These are phyloP conservation scores for Pollimyrus isidori DNA, from an alignment of 2,113 vertebrate species.

Conservation along the genomic window DNA sequence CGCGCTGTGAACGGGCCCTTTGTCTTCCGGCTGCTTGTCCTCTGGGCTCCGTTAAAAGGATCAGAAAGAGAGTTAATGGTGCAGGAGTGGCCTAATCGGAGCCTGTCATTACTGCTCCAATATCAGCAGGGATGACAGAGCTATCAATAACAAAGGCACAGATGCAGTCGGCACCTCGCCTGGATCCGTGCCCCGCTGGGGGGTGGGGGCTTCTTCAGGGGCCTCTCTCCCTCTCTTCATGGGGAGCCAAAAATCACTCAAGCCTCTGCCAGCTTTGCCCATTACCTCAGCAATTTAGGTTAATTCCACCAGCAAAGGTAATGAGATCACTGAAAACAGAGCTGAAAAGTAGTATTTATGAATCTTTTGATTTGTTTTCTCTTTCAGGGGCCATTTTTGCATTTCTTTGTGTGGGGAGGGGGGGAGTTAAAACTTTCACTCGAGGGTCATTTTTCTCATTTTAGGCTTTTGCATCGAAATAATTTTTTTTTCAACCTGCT, in stretches of 20 bases:
- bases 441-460: background rate
- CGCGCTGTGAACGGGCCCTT: slow-evolving; percentile 54
- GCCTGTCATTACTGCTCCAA: slow-evolving; percentile 61
- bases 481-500: background rate
- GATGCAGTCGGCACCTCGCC: slow-evolving; percentile 42
- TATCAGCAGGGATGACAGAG: slow-evolving; percentile 68
- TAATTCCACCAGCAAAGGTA: slow-evolving; percentile 30
- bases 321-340: slow-evolving; percentile 25
- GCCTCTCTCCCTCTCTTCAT: slow-evolving; percentile 33
- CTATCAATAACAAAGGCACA: slow-evolving; percentile 58
- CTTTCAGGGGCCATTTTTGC: background rate
- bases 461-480: background rate
- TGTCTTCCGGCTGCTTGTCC: slow-evolving; percentile 53
- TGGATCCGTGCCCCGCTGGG: slow-evolving; percentile 54
- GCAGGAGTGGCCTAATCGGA: slow-evolving; percentile 64
- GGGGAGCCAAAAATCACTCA: slow-evolving; percentile 48
- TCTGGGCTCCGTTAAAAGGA: slow-evolving; percentile 54
- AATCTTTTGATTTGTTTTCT: slow-evolving; percentile 13
- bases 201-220: slow-evolving; percentile 48
- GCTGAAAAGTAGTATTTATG: slow-evolving; percentile 20
- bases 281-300: slow-evolving; percentile 36
- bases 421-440: background rate
- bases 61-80: slow-evolving; percentile 67
- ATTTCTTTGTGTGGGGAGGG: background rate
- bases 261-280: slow-evolving; percentile 17